phyloP scores from a whole-genome alignment of 2,888 invertebrate species.

The Zhengitettix transpicula region DNA sequence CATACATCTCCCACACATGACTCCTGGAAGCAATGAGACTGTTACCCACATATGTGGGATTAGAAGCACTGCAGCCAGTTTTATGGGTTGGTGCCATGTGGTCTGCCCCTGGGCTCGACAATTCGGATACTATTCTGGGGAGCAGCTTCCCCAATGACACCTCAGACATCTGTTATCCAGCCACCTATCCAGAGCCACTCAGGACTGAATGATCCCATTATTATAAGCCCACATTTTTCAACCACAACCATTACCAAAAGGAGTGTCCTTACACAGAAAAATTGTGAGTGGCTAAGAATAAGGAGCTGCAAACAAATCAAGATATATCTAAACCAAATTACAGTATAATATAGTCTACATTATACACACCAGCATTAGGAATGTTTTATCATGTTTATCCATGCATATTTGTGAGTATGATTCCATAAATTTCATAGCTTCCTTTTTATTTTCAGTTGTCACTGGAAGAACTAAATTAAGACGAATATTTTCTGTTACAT shows the following conservation, averaged over 20 bases:
- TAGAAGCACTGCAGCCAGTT: too few species aligned
- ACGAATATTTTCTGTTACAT: constrained; percentile 84
- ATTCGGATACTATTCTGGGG: too few species aligned
- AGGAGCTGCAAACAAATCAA: constrained; percentile 5
- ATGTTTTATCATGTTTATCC: constrained; percentile 61
- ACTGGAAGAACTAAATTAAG: constrained; percentile 62
- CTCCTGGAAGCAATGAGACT: too few species aligned
- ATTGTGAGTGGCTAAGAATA: neutral
- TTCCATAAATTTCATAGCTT: constrained; percentile 48
- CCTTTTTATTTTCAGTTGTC: constrained; percentile 33
- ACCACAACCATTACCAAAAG: neutral
- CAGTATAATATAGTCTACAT: neutral
- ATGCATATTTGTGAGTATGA: constrained; percentile 56
- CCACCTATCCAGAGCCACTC: too few species aligned
- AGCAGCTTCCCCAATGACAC: too few species aligned
- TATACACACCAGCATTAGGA: constrained; percentile 46
- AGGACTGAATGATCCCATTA: too few species aligned
- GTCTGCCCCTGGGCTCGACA: too few species aligned
- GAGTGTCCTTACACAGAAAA: neutral
- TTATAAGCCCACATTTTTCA: too few species aligned
- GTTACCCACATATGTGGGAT: too few species aligned
- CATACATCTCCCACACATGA: too few species aligned
- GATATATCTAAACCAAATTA: neutral
- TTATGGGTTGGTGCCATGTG: too few species aligned
- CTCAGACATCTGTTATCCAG: too few species aligned